Conservation (phyloP, 2,113 vertebrate species). For the Daphoenositta chrysoptera region DNA sequence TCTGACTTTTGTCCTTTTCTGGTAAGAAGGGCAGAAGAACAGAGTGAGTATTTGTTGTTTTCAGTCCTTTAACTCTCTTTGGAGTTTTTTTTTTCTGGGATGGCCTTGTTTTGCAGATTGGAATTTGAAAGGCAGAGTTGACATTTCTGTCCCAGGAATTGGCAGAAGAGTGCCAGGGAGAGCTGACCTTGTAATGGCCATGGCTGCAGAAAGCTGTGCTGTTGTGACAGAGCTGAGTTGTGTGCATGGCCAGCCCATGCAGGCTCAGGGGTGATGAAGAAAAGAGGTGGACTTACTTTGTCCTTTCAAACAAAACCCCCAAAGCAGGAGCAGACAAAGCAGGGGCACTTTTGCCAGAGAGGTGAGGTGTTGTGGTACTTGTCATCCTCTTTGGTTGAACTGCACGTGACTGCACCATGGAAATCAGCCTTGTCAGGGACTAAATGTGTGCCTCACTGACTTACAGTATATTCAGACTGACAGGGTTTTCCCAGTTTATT, state of each 20-base stretch:
- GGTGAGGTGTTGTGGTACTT: not conserved
- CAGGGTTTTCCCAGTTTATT: conserved; percentile 44
- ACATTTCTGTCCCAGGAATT: not conserved
- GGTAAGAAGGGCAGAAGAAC: not conserved
- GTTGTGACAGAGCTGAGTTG: accelerated
- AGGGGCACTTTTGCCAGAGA: not conserved
- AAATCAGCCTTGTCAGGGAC: not conserved
- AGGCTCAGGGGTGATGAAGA: not conserved
- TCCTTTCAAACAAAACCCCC: not conserved
- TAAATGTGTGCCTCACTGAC: not conserved
- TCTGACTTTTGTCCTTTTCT: not conserved
- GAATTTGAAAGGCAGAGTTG: not conserved
- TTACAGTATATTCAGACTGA: not conserved
- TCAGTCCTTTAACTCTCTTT: not conserved
- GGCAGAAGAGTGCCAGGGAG: not conserved
- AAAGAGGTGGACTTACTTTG: not conserved
- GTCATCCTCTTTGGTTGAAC: not conserved
- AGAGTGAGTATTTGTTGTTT: not conserved
- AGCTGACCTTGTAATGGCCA: not conserved
- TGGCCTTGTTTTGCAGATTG: not conserved
- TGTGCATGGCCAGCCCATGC: accelerated
- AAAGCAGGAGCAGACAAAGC: not conserved
- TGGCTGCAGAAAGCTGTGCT: not conserved
- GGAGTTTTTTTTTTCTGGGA: not conserved
- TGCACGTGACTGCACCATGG: not conserved